Conservation (phyloP, 2,113 vertebrate species). For the Pygoscelis antarcticus region DNA sequence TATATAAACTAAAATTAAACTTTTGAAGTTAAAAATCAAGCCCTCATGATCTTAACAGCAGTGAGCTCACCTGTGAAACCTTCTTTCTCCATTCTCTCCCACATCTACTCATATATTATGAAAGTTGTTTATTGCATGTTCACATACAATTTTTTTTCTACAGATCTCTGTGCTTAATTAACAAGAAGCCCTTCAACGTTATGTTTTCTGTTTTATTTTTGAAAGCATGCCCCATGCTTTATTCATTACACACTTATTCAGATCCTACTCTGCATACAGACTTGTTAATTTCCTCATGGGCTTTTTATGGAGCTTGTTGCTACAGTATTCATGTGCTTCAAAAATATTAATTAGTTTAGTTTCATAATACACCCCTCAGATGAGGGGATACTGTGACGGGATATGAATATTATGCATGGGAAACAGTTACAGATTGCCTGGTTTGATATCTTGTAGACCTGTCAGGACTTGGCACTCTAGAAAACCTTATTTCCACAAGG, state of each 20-base stretch:
- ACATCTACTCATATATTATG: background rate
- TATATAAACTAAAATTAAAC: background rate
- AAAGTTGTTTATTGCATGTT: background rate
- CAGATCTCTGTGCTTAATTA: background rate
- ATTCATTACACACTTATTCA: background rate
- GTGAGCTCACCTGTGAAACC: background rate
- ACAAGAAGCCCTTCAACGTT: background rate
- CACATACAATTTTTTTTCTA: background rate
- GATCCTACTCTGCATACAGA: background rate
- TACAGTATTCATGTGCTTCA: background rate
- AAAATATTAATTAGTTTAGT: constrained; percentile 13
- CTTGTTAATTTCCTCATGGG: constrained; percentile 20
- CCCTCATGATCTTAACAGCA: background rate
- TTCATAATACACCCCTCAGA: background rate
- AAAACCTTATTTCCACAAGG: background rate
- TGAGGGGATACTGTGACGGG: background rate
- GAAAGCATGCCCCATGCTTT: background rate
- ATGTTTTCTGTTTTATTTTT: constrained; percentile 11
- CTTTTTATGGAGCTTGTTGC: background rate
- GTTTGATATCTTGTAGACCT: background rate
- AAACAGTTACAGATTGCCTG: background rate
- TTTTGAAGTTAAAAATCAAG: background rate
- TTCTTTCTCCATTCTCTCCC: background rate
- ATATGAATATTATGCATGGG: background rate
- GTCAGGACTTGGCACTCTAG: background rate